Percentiles rank a stretch among this genome's conserved stretches.
Evolutionary conservation across 2,888 invertebrate genomes (phyloP).

Genomic region (Calameuta idolon): DNA sequence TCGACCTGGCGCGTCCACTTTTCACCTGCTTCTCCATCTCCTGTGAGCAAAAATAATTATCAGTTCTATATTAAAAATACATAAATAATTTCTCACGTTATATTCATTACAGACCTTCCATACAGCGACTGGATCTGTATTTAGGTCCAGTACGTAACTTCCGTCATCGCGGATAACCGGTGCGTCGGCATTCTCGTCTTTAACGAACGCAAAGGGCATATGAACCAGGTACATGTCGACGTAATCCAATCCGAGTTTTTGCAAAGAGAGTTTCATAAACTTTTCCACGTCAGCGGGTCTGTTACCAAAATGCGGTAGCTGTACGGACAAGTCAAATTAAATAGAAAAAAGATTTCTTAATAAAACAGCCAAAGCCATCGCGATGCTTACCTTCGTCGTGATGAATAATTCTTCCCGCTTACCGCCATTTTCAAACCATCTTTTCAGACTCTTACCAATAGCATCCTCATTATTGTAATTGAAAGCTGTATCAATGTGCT

Average conservation of each 20-base stretch:
- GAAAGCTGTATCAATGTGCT: constrained; percentile 84
- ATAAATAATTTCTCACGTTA: background rate
- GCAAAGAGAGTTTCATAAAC: constrained; percentile 75
- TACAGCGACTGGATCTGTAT: constrained; percentile 75
- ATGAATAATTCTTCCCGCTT: constrained; percentile 80
- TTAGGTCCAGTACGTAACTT: constrained; percentile 71
- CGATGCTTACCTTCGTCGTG: constrained; percentile 78
- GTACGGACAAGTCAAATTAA: constrained; percentile 40
- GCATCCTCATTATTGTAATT: constrained; percentile 84
- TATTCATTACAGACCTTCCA: constrained; percentile 74
- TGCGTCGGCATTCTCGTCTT: constrained; percentile 70
- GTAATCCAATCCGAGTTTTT: constrained; percentile 75
- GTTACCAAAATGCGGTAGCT: constrained; percentile 80
- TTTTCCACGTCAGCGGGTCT: constrained; percentile 75
- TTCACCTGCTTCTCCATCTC: constrained; percentile 79
- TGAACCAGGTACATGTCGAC: constrained; percentile 85
- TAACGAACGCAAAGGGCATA: constrained; percentile 77
- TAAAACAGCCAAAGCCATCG: constrained; percentile 1
- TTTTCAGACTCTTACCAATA: constrained; percentile 77
- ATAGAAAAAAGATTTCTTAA: constrained; percentile 1
- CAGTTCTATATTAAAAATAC: background rate
- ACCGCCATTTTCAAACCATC: constrained; percentile 75
- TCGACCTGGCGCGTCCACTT: constrained; percentile 74
- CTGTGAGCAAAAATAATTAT: constrained; percentile 61
- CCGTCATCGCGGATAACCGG: constrained; percentile 72